phyloP scores from a whole-genome alignment of 2,888 invertebrate species.

The Crepidodera aurea region DNA sequence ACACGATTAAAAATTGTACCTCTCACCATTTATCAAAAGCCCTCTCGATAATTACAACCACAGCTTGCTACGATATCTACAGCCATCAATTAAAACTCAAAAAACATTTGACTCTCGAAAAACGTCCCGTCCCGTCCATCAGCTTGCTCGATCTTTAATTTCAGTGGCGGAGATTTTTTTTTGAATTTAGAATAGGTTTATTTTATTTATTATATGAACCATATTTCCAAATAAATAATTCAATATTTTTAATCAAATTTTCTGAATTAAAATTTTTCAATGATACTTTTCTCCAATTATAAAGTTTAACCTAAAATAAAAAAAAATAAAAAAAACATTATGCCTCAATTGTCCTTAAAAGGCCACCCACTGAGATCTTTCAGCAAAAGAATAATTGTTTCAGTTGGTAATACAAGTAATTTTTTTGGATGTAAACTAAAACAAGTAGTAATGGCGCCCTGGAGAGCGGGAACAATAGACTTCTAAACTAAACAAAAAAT shows the following conservation, averaged over 20 bases:
- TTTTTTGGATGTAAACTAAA: no score
- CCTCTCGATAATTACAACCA: conserved; percentile 25
- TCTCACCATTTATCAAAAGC: conserved; percentile 28
- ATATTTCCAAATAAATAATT: background rate
- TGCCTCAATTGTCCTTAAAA: no score
- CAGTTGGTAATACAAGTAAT: no score
- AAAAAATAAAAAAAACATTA: no score
- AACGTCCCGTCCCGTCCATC: conserved; percentile 19
- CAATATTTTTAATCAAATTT: background rate
- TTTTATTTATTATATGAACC: no score
- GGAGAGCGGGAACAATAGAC: no score
- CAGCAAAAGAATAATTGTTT: no score
- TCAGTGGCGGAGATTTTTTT: background rate
- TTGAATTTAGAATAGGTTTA: no score
- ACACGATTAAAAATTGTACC: conserved; percentile 26
- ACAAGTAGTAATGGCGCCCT: no score
- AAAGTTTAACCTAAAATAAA: no score
- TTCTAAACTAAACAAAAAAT: no score
- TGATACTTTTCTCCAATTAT: background rate
- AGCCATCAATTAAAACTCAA: conserved; percentile 31
- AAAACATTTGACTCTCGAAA: conserved; percentile 26
- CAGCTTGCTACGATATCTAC: conserved; percentile 22
- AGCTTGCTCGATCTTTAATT: conserved; percentile 9
- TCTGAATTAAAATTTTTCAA: background rate
- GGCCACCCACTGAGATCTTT: no score